Evolutionary conservation across 92 coral and sea anemone genomes (phyloP).

Genomic region (Pocillopora grandis): DNA sequence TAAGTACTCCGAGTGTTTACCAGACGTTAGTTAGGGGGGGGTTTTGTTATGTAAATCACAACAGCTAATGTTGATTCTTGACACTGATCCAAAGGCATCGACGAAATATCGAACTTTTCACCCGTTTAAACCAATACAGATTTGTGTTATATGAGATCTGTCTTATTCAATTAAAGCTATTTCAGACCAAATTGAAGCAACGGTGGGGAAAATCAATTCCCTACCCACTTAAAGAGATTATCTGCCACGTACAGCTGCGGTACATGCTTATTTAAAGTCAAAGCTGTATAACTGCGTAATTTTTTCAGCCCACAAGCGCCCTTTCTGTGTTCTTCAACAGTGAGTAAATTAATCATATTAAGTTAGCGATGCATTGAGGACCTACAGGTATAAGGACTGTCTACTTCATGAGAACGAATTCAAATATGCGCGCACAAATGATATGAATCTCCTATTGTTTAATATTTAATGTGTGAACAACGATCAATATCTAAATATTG

Average conservation of each 20-base stretch:
- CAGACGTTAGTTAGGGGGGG: too few relatives aligned
- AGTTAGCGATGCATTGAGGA: too few relatives aligned
- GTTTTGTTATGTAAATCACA: too few relatives aligned
- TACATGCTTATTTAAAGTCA: background rate
- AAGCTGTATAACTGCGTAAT: too few relatives aligned
- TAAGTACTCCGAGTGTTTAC: too few relatives aligned
- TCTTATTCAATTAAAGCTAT: background rate
- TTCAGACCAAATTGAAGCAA: background rate
- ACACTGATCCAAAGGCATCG: background rate
- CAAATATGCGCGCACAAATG: background rate
- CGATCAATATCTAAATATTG: constrained; percentile 11
- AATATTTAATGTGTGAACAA: background rate
- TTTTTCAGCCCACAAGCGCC: too few relatives aligned
- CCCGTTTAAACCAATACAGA: background rate
- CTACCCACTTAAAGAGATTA: background rate
- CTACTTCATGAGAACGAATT: background rate
- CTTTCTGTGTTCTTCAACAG: too few relatives aligned
- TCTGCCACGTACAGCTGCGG: background rate
- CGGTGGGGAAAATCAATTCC: background rate
- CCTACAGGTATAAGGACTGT: background rate
- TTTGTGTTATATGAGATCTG: background rate
- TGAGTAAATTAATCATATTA: too few relatives aligned
- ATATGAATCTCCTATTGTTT: background rate
- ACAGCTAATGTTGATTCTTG: background rate
- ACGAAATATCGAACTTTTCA: background rate